Evolutionary conservation across 1,140 invertebrate species (phyloP).

Genomic region (Caenorhabditis brenneri): DNA sequence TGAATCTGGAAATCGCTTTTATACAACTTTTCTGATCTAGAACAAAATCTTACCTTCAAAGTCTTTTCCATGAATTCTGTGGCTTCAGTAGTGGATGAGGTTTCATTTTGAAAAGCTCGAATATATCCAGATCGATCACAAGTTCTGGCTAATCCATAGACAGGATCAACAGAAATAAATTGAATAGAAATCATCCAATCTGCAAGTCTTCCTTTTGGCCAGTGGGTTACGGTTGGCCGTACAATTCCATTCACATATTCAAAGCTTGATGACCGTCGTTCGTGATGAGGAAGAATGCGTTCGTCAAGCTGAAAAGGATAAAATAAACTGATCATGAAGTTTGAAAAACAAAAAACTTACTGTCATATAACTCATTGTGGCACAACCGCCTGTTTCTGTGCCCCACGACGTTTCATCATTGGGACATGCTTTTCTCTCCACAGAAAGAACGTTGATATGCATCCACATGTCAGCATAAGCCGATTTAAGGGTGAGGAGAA

Average conservation of each 20-base stretch:
- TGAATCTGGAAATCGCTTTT: neutral
- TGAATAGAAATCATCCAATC: slow-evolving; percentile 37
- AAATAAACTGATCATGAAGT: too few species aligned
- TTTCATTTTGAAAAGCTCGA: slow-evolving; percentile 2
- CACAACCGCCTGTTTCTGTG: neutral
- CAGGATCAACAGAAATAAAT: slow-evolving; percentile 17
- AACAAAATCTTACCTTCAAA: neutral
- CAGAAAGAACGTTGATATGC: neutral
- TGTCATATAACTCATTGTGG: slow-evolving; percentile 26
- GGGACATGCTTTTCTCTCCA: neutral
- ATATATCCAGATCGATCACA: slow-evolving; percentile 20
- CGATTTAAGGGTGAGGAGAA: neutral
- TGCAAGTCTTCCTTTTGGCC: slow-evolving; percentile 14
- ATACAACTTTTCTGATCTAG: neutral
- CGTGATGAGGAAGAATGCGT: slow-evolving; percentile 8
- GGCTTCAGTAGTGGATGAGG: neutral
- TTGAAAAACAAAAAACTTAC: neutral
- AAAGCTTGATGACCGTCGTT: slow-evolving; percentile 29
- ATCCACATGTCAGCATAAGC: slow-evolving; percentile 2
- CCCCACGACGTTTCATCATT: slow-evolving; percentile 16
- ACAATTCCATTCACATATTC: neutral
- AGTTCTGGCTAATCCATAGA: slow-evolving; percentile 9
- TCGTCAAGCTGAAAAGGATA: slow-evolving; percentile 2
- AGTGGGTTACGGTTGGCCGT: slow-evolving; percentile 6
- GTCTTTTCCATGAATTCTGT: slow-evolving; percentile 5